phyloP scores from a whole-genome alignment of 2,113 vertebrate genomes.

The Nesoenas mayeri region DNA sequence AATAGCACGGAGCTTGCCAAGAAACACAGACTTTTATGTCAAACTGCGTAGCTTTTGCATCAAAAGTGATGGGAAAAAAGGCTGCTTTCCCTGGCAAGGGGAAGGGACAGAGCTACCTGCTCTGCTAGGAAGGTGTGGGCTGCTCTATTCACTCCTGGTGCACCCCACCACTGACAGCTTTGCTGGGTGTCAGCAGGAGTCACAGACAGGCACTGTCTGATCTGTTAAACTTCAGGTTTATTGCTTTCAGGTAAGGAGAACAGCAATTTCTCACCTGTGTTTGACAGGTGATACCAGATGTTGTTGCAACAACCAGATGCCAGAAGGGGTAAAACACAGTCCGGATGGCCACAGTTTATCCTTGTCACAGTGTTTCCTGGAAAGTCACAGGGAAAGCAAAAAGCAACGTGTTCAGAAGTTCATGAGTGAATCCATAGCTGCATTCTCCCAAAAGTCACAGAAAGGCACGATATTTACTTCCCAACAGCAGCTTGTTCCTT shows the following conservation, averaged over 20 bases:
- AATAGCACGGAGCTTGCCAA: background rate
- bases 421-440: rapidly evolving
- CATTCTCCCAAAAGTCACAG: background rate
- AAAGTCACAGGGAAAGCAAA: background rate
- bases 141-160: background rate
- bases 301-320: background rate
- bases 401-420: background rate
- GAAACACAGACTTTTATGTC: background rate
- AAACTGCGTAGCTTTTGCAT: background rate
- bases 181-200: background rate
- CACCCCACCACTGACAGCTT: background rate
- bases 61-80: background rate
- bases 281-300: background rate
- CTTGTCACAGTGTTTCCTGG: background rate
- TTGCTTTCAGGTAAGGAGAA: background rate
- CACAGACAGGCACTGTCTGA: background rate
- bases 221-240: background rate
- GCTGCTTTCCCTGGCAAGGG: background rate
- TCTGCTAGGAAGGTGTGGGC: background rate
- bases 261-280: background rate
- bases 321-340: background rate
- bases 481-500: rapidly evolving
- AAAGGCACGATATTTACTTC: background rate
- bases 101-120: background rate
- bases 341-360: background rate